phyloP scores from a whole-genome alignment of 1,140 invertebrate genomes.

The Harpegnathos saltator region DNA sequence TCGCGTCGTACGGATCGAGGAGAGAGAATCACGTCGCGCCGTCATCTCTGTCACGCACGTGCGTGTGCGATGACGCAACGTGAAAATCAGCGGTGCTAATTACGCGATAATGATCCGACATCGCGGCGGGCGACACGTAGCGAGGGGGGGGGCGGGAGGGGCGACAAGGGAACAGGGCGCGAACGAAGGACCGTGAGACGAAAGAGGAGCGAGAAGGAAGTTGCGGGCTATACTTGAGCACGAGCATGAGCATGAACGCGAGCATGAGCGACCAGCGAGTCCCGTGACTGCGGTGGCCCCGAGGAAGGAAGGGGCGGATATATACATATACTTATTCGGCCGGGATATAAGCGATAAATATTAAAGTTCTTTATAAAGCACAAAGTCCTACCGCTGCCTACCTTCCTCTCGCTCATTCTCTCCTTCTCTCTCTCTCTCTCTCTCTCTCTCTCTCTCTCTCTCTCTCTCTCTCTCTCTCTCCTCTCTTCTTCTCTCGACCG shows the following conservation, averaged over 20 bases:
- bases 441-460: conserved; percentile 24
- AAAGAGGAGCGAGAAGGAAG: conserved; percentile 43
- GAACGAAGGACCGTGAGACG: conserved; percentile 19
- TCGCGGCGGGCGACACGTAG: neutral
- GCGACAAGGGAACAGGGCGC: conserved; percentile 29
- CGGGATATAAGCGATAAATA: conserved; percentile 83
- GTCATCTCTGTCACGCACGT: conserved; percentile 53
- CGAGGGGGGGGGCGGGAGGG: neutral
- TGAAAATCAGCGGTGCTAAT: conserved; percentile 72
- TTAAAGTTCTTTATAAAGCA: conserved; percentile 84
- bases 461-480: neutral
- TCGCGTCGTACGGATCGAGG: neutral
- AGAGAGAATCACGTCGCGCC: neutral
- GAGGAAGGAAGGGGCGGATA: conserved; percentile 76
- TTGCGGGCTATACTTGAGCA: conserved; percentile 16
- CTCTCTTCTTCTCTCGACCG: conserved; percentile 32
- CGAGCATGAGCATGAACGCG: conserved; percentile 55
- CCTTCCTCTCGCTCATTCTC: conserved; percentile 14
- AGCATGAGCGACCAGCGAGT: conserved; percentile 51
- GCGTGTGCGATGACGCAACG: conserved; percentile 69
- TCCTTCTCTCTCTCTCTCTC: conserved; percentile 23
- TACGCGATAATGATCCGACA: conserved; percentile 71
- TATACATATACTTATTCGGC: conserved; percentile 70
- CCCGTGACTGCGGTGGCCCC: conserved; percentile 54
- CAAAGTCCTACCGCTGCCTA: conserved; percentile 77